Conservation (phyloP, 2,888 invertebrate species). For the Liopterus haemorrhoidalis region DNA sequence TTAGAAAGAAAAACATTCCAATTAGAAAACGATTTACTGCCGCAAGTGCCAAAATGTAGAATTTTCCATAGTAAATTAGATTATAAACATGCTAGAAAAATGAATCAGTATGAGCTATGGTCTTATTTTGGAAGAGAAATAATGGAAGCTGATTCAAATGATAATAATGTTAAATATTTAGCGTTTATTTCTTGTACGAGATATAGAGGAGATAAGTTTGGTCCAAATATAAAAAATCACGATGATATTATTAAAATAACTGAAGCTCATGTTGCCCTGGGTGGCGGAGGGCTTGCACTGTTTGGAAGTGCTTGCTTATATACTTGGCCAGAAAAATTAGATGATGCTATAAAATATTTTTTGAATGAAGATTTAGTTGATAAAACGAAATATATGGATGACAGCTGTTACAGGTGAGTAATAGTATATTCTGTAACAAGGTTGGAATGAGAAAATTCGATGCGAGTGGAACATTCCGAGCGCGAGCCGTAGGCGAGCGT, state of each 20-base stretch:
- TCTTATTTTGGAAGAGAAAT: slow-evolving; percentile 77
- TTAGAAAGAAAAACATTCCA: slow-evolving; percentile 76
- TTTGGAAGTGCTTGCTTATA: slow-evolving; percentile 87
- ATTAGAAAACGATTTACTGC: slow-evolving; percentile 60
- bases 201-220: slow-evolving; percentile 57
- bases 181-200: slow-evolving; percentile 84
- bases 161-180: slow-evolving; percentile 72
- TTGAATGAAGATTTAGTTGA: slow-evolving; percentile 62
- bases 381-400: slow-evolving; percentile 72
- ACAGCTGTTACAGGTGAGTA: slow-evolving; percentile 73
- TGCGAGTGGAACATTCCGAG: too few relatives aligned
- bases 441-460: too few relatives aligned
- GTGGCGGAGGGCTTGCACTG: slow-evolving; percentile 85
- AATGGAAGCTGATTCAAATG: slow-evolving; percentile 61
- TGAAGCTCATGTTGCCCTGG: slow-evolving; percentile 82
- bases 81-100: slow-evolving; percentile 62
- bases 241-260: slow-evolving; percentile 64
- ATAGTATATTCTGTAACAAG: slow-evolving; percentile 1
- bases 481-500: too few relatives aligned
- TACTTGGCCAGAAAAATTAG: slow-evolving; percentile 75
- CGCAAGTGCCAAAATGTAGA: slow-evolving; percentile 57
- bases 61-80: slow-evolving; percentile 68
- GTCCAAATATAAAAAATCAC: slow-evolving; percentile 57
- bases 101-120: slow-evolving; percentile 79
- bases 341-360: slow-evolving; percentile 59